These are phyloP conservation scores for Leptinotarsa undecemlineata DNA, from an alignment of 1,140 invertebrate genomes.

Conservation along the genomic window DNA sequence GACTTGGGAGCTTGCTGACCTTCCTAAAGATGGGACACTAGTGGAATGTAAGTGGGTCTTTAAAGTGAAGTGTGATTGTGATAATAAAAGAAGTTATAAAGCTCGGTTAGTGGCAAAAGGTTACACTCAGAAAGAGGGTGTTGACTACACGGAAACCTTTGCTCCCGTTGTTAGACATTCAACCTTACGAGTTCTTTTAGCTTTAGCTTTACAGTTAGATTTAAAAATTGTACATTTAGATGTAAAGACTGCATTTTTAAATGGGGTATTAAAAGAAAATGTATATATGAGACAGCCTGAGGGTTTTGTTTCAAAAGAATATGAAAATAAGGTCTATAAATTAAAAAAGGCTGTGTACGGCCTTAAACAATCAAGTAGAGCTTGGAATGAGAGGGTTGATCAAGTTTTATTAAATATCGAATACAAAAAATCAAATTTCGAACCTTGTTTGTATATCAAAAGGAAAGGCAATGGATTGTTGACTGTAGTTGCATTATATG, in stretches of 20 bases:
- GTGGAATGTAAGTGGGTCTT: constrained; percentile 55
- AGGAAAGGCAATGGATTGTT: constrained; percentile 33
- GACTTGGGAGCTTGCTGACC: constrained; percentile 50
- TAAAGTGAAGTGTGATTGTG: constrained; percentile 47
- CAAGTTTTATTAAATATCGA: constrained; percentile 39
- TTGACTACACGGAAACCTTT: constrained; percentile 52
- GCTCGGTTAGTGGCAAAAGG: constrained; percentile 56
- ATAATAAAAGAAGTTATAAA: constrained; percentile 50
- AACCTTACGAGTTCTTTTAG: constrained; percentile 52
- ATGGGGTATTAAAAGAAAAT: constrained; percentile 32
- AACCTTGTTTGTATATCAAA: constrained; percentile 51
- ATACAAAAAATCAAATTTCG: constrained; percentile 48
- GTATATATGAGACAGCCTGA: constrained; percentile 43
- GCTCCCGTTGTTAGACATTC: constrained; percentile 49
- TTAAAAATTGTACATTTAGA: constrained; percentile 43
- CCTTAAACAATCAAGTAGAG: constrained; percentile 47
- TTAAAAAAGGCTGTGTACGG: constrained; percentile 52
- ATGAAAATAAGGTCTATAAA: constrained; percentile 46
- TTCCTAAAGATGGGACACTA: constrained; percentile 43
- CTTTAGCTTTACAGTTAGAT: constrained; percentile 46
- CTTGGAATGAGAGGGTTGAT: constrained; percentile 48
- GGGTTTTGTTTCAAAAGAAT: constrained; percentile 27
- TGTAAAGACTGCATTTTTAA: constrained; percentile 41
- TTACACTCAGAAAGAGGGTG: constrained; percentile 50
- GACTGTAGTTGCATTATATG: constrained; percentile 48